Evolutionary conservation across 2,888 invertebrate genomes (phyloP).

Genomic region (Oegoconia quadripuncta): DNA sequence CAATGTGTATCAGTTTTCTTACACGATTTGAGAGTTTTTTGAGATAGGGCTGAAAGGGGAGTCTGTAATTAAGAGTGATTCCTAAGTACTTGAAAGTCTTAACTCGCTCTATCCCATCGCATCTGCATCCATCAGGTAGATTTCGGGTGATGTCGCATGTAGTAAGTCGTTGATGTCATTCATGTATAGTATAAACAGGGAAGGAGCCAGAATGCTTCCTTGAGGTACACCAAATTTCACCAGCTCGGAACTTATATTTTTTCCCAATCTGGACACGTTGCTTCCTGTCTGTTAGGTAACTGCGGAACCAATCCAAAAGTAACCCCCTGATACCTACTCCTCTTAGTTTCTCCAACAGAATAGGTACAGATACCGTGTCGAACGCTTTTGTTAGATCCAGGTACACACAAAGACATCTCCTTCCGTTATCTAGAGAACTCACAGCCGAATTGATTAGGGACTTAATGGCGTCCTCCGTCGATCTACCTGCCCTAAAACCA

Average conservation of each 20-base stretch:
- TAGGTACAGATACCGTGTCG: too few species aligned
- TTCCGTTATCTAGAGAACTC: neutral
- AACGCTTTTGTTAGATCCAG: neutral
- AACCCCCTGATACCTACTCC: constrained; percentile 9
- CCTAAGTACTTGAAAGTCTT: too few species aligned
- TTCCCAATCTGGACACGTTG: constrained; percentile 6
- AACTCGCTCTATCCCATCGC: too few species aligned
- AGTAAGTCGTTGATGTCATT: too few species aligned
- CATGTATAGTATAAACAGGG: too few species aligned
- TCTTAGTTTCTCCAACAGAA: constrained; percentile 6
- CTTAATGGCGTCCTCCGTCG: constrained; percentile 5
- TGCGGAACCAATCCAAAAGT: neutral
- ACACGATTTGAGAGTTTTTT: too few species aligned
- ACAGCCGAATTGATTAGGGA: neutral
- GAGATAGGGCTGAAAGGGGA: too few species aligned
- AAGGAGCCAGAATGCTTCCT: constrained; percentile 11
- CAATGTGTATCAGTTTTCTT: too few species aligned
- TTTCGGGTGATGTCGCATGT: too few species aligned
- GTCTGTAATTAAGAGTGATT: too few species aligned
- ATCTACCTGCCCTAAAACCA: constrained; percentile 9
- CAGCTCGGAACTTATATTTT: neutral
- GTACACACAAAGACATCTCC: neutral
- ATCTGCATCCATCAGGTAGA: too few species aligned
- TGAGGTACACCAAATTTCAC: constrained; percentile 13
- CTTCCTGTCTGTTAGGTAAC: constrained; percentile 7